Evolutionary conservation across 2,888 invertebrate species (phyloP), one percentile per base, ranked within the genome.

Genomic region (Onchidella celtica): DNA sequence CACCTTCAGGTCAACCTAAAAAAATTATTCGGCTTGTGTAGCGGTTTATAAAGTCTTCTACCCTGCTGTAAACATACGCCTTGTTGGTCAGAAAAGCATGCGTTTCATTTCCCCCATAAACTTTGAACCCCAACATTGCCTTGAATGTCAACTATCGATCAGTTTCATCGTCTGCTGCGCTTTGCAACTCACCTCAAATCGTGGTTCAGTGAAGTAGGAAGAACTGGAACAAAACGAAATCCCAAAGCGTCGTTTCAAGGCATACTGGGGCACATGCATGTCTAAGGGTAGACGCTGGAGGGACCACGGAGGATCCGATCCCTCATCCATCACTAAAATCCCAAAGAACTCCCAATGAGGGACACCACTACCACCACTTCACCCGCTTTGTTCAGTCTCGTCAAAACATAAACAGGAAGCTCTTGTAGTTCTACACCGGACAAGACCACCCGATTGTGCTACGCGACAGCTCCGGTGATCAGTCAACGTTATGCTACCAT

Each of bases 171-270:
- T 75, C 75, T 65, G 75, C 75, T 75, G 61, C 29, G 3, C 55
- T 29, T 34, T 21, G 11, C 47, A 29, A 63, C 82, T 63, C 75
- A 83, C 83, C 83, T 79, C 79, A 34, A 79, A 65, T 55, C 79
- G 63, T 63, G 83, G 79, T 32, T 66, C 79, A 14, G 79, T 75
- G 57, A 79, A 63, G 38, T 83, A 83, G 24, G 76, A 72, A 6
- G 80, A 73, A 55, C 80, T 83, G 66, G 83, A 83, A 32, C 74
- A 81, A 72, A 83, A 83, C 0, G 83, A 83, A 59, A 83, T 81
- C 73, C 81, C 81, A 77, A 69, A 78, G 38, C 83, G 83, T 40
- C 81, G 63, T 55, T 65, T 69, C 55, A 83, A 75, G 38, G 74
- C 83, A 81, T 66, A 74, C 11, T 40, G 74, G 24, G 83, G 83